Evolutionary conservation across 2,888 invertebrate genomes (phyloP).

Genomic region (Lymantria monacha): DNA sequence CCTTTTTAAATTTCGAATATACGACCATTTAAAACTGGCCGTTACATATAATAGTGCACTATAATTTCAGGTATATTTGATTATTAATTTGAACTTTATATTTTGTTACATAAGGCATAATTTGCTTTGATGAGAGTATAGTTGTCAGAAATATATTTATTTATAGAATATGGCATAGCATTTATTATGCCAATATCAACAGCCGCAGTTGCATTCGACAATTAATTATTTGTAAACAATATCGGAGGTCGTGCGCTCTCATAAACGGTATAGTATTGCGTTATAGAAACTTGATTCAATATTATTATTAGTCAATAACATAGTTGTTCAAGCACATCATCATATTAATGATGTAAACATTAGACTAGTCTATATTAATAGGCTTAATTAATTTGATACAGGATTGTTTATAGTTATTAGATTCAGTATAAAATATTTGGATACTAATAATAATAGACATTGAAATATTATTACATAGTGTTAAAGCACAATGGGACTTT

Average conservation of each 20-base stretch:
- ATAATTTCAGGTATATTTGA: conserved; percentile 10
- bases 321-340: conserved; percentile 22
- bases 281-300: conserved; percentile 41
- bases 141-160: conserved; percentile 46
- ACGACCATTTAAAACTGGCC: conserved; percentile 55
- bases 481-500: no score
- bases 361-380: conserved; percentile 26
- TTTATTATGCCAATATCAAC: conserved; percentile 75
- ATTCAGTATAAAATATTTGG: no score
- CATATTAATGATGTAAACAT: conserved; percentile 19
- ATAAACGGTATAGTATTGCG: conserved; percentile 54
- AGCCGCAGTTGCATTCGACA: conserved; percentile 73
- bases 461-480: no score
- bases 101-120: conserved; percentile 21
- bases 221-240: conserved; percentile 81
- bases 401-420: conserved; percentile 12
- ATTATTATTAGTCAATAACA: conserved; percentile 42
- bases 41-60: conserved; percentile 24
- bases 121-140: conserved; percentile 23
- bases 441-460: no score
- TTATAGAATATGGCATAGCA: conserved; percentile 63
- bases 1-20: conserved; percentile 66
- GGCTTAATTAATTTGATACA: conserved; percentile 23
- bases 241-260: conserved; percentile 54
- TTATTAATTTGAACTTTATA: conserved; percentile 27